Base-by-base conservation (phyloP, 2,797 vertebrate species). In the Carduelis carduelis region DNA sequence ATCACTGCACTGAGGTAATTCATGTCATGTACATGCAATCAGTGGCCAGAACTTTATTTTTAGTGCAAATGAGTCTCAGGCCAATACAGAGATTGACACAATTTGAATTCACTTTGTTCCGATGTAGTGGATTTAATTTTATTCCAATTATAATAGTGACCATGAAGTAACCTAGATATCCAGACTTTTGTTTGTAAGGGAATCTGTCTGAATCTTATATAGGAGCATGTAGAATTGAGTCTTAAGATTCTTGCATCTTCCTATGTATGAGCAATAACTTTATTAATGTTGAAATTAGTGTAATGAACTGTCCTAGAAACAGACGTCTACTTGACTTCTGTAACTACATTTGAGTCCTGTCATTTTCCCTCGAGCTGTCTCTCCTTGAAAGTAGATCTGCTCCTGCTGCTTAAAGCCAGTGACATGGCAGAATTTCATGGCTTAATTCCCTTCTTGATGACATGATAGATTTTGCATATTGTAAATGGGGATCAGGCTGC, bases 401-500 rank as follows among this genome's bases (percentile, higher is more conserved):
- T 61, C 22, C 43, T 60, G 16, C 26, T 75, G 2, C 11, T 52
- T 63, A 32, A 52, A 18, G 41, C 4, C 41, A 56, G 49, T 26
- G 49, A 32, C 26, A 19, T 9, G 32, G 11, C 32, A 75, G 19
- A 74, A 30, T 12, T 37, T 39, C 32, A 37, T 26, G 41, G 30
- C 9, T 83, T 74, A 56, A 55, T 75, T 89, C 17, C 8, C 9
- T 47, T 89, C n/a, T 27, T 16, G 9, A 28, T 0, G 6, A 32
- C 5, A 47, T 6, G 22, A 47, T 27, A 16, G 0, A 4, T 83
- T 83, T 78, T 55, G 30, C 18, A 5, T 9, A 5, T 20, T 66
- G 3, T 9, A 1, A 0, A 0, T 14, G 17, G 16, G 26, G 22
- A 46, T 74, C 24, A 70, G 10, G 13, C n/a, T 47, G 12, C 44